Evolutionary conservation across 2,113 vertebrate genomes (phyloP), one percentile per base, ranked within the genome.

Genomic region (Corvus moneduloides): DNA sequence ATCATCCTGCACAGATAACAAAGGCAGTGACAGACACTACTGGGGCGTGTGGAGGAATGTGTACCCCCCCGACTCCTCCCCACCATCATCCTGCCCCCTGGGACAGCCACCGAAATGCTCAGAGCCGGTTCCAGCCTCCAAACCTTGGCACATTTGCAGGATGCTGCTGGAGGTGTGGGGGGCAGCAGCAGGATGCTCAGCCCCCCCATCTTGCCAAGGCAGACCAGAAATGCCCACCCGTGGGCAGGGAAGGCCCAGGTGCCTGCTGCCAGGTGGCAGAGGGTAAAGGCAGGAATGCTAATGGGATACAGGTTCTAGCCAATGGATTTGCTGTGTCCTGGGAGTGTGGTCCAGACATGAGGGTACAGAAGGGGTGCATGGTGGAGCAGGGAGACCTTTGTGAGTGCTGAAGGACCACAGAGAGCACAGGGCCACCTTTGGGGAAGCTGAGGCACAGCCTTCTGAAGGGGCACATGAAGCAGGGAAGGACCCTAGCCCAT

Each of bases 111-210:
- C 0, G 0, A 41, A 56, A 37, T 26, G 62, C 56, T 46, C 1
- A 0, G 66, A 69, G 63, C 43, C 23, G 16, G 10, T 30, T 72
- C 52, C 16, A 1, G 24, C 73, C 28, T 44, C 68, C 58, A 51
- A 14, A 9, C 8, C 56, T 43, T 16, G 5, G 43, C 2, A 26
- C 17, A 6, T 51, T 51, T 18, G 17, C 26, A 71, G 84, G 62
- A 61, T 8, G 16, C 16, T 13, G 8, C 11, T 0, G 0, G 24
- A 44, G 43, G 17, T 3, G 10, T 0, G 3, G 33, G 35, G 14
- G 33, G 23, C n/a, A 82, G 54, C 64, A 64, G 35, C 24, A 74
- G 51, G 55, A 55, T 61, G 55, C 46, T 52, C 11, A 13, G 13
- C 10, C 7, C 35, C 59, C 17, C 12, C 30, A 19, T 2, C 27